Percentiles rank a stretch among this genome's conserved stretches.
phyloP scores from a whole-genome alignment of 2,888 invertebrate species.

The Choristoneura rosaceana region DNA sequence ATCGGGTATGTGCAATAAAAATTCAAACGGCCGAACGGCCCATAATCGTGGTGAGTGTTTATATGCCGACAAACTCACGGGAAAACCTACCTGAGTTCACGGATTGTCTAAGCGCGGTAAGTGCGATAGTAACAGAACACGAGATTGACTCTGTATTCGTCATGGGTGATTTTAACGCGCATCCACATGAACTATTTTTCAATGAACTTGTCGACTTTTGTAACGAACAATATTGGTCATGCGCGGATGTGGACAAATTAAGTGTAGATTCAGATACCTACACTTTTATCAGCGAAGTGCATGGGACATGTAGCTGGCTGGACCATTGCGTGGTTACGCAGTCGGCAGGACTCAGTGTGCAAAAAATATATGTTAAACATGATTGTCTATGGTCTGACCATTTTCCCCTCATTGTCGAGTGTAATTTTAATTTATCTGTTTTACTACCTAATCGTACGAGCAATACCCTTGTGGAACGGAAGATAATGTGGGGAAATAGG shows the following conservation, averaged over 20 bases:
- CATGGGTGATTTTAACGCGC: constrained; percentile 32
- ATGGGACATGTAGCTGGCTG: background rate
- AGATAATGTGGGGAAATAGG: background rate
- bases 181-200: constrained; percentile 20
- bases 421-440: background rate
- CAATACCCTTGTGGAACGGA: no score
- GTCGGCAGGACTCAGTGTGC: background rate
- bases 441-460: no score
- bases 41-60: background rate
- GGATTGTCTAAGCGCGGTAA: constrained; percentile 8
- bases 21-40: background rate
- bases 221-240: constrained; percentile 13
- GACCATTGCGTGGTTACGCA: constrained; percentile 9
- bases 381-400: constrained; percentile 13
- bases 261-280: background rate
- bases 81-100: constrained; percentile 10
- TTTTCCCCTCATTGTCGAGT: constrained; percentile 5
- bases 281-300: constrained; percentile 2
- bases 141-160: constrained; percentile 21
- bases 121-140: constrained; percentile 13
- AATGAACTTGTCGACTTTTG: constrained; percentile 25
- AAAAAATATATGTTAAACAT: background rate
- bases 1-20: no score
- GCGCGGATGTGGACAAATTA: background rate
- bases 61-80: background rate